These are phyloP conservation scores for Spilosoma lubricipeda DNA, from an alignment of 2,888 invertebrate genomes.

Conservation along the genomic window DNA sequence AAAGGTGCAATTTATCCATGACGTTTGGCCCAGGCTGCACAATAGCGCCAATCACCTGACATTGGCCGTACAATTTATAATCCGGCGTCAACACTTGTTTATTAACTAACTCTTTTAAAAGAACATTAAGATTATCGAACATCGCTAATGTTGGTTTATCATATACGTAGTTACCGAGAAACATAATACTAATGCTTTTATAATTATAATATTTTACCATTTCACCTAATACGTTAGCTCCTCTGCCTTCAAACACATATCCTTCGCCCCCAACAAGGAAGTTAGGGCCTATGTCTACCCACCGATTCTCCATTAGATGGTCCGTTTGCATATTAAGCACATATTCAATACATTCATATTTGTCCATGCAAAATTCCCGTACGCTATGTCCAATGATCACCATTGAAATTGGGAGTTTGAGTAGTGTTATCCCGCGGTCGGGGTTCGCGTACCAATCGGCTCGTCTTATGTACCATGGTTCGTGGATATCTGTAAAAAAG, in stretches of 20 bases:
- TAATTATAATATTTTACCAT: background rate
- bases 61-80: background rate
- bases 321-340: background rate
- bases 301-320: background rate
- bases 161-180: background rate
- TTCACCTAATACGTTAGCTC: background rate
- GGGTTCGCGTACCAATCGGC: background rate
- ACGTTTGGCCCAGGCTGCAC: background rate
- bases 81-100: background rate
- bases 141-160: background rate
- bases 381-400: background rate
- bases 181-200: background rate
- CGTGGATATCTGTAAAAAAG: background rate
- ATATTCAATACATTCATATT: background rate
- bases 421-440: background rate
- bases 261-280: slow-evolving; percentile 4
- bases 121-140: background rate
- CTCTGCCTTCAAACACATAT: background rate
- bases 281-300: background rate
- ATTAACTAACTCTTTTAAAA: background rate
- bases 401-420: background rate
- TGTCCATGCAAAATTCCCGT: background rate
- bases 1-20: background rate
- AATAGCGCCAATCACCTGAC: background rate
- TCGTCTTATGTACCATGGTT: background rate